These are phyloP conservation scores for Nebria brevicollis DNA, from an alignment of 2,888 invertebrate genomes.

Conservation along the genomic window DNA sequence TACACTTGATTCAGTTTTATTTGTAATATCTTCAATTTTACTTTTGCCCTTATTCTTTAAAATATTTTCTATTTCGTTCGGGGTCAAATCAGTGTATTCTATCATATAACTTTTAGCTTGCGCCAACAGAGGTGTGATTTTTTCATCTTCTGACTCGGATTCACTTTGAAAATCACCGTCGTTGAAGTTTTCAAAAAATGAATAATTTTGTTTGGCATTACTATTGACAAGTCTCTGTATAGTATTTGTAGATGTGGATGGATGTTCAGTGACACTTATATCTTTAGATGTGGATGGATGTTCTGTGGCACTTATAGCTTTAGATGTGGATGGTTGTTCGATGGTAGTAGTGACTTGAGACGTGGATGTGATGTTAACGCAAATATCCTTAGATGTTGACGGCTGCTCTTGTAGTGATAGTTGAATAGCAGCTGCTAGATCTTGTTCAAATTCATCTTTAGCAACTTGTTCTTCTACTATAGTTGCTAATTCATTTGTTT, in stretches of 20 bases:
- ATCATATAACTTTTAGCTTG: constrained; percentile 78
- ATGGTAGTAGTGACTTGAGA: too few species aligned
- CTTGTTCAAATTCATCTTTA: constrained; percentile 63
- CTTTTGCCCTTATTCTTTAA: constrained; percentile 55
- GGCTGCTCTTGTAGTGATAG: constrained; percentile 68
- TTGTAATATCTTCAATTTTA: neutral
- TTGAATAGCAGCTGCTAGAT: constrained; percentile 70
- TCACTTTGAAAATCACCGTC: constrained; percentile 55
- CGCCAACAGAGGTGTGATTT: constrained; percentile 62
- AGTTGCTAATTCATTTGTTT: constrained; percentile 42
- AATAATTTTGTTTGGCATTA: neutral
- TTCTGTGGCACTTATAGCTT: too few species aligned
- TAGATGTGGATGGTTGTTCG: too few species aligned
- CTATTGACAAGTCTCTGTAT: too few species aligned
- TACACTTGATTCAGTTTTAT: constrained; percentile 3
- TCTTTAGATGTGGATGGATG: too few species aligned
- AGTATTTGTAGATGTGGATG: too few species aligned
- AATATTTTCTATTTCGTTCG: constrained; percentile 73
- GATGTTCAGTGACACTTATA: too few species aligned
- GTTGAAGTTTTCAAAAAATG: constrained; percentile 49
- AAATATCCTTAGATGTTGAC: constrained; percentile 53
- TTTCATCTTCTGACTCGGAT: constrained; percentile 54
- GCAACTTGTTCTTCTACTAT: constrained; percentile 29
- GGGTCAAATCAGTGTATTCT: constrained; percentile 80
- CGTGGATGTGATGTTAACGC: neutral